A percentile compares a stretch with the other conserved stretches of the same genome.
Evolutionary conservation across 2,797 vertebrate species (phyloP).

Genomic region (Sphaeramia orbicularis): DNA sequence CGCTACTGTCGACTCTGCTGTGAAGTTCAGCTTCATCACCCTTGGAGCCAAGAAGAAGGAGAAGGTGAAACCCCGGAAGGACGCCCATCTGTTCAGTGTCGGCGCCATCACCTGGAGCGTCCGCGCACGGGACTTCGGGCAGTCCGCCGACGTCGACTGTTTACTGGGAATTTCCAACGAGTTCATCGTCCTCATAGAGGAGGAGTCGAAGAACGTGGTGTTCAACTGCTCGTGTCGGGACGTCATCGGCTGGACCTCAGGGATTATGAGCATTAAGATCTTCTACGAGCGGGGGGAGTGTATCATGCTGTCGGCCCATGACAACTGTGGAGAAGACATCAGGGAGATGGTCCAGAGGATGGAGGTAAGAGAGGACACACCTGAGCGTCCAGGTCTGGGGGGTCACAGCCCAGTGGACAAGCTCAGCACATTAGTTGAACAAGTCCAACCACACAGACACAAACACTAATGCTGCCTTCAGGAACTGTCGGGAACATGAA

Average conservation of each 20-base stretch:
- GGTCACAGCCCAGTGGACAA: no score
- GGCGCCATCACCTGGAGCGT: constrained; percentile 96
- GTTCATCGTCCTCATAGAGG: constrained; percentile 95
- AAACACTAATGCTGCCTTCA: no score
- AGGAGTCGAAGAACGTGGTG: constrained; percentile 95
- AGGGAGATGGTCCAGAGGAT: constrained; percentile 94
- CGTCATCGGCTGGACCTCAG: constrained; percentile 98
- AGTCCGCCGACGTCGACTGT: constrained; percentile 92
- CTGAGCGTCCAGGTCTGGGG: no score
- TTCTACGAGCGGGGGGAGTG: constrained; percentile 98
- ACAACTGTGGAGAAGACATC: constrained; percentile 92
- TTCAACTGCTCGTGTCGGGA: constrained; percentile 99
- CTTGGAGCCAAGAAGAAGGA: constrained; percentile 97
- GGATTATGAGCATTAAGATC: constrained; percentile 93
- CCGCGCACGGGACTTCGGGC: constrained; percentile 92
- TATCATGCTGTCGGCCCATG: constrained; percentile 91
- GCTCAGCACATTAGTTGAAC: no score
- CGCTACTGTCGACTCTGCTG: constrained; percentile 91
- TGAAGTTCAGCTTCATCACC: constrained; percentile 98
- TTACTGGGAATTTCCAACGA: constrained; percentile 96
- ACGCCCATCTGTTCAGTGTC: constrained; percentile 91
- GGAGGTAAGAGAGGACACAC: no score
- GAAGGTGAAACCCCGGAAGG: constrained; percentile 91
- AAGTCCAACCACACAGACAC: no score
- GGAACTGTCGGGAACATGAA: no score